Base-by-base conservation (phyloP, 2,113 vertebrate genomes). In the Brachyhypopomus occidentalis region DNA sequence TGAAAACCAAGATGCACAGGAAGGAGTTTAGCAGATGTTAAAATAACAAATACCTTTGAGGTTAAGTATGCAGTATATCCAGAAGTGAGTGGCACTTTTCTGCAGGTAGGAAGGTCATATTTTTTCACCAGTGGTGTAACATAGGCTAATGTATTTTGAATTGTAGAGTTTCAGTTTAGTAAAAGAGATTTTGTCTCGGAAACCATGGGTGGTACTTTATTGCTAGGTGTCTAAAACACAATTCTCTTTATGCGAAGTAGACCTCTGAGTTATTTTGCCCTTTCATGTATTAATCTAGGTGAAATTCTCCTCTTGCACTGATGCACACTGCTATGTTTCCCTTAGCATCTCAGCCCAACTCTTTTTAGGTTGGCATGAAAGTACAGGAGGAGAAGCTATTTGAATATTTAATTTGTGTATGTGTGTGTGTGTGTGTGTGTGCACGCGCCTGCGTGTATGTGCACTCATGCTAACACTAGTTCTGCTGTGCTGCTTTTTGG, bases 401-500 rank as follows among this genome's bases (percentile, higher is more conserved):
- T 80, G 20, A 72, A 78, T 74, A 41, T 83, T 66, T 78, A 3
- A 75, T 34, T 70, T 69, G 69, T 23, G 16, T 60, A 63, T 67
- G 63, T 52, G 62, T 72, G 73, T 80, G 63, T 55, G 82, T 52
- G 72, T 62, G 70, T 74, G 76, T 30, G 25, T n/a, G n/a, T n/a
- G n/a, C n/a, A n/a, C n/a, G n/a, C n/a, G n/a, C n/a, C n/a, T 45
- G 59, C 25, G 81, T 34, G 77, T 56, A 38, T 73, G 75, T 73
- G 75, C 69, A 22, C n/a, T 56, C 58, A 63, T 36, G 66, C 41
- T 6, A 75, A 69, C 45, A 45, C 83, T 75, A 23, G 79, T 45
- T 75, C 79, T 69, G 72, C 62, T 81, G 79, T 75, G 72, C 72
- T 75, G 72, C 72, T 69, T 71, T 67, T 81, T 60, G 25, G 45